Conservation (phyloP, 2,797 vertebrate species). For the Falco biarmicus region DNA sequence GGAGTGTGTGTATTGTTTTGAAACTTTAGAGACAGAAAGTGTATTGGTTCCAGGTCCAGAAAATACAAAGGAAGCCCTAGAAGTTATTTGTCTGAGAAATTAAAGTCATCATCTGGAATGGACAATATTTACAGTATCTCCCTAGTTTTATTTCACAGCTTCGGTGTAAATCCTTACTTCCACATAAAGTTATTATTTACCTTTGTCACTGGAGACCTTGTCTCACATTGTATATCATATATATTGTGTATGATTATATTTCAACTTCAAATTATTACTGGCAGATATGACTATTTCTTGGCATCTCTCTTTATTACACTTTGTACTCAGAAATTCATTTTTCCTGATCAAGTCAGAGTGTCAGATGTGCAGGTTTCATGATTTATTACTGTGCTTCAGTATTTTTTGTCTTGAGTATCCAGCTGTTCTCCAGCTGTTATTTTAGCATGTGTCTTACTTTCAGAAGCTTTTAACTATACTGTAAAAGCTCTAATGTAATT, state of each 20-base stretch:
- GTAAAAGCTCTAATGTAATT: not conserved
- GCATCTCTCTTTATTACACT: slow-evolving; percentile 55
- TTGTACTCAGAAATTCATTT: slow-evolving; percentile 39
- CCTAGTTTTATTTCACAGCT: not conserved
- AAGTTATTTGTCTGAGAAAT: not conserved
- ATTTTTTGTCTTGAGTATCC: not conserved
- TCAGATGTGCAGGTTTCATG: not conserved
- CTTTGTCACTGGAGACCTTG: slow-evolving; percentile 17
- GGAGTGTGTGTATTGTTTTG: not conserved
- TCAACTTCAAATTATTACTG: slow-evolving; percentile 51
- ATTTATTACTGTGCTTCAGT: slow-evolving; percentile 51
- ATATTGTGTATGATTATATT: slow-evolving; percentile 48
- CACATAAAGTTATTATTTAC: slow-evolving; percentile 20
- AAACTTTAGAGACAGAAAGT: not conserved
- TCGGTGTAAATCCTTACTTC: not conserved
- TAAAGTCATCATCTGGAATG: not conserved
- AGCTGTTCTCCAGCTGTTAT: slow-evolving; percentile 43
- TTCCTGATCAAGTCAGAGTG: slow-evolving; percentile 2
- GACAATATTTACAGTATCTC: not conserved
- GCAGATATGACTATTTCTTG: slow-evolving; percentile 12
- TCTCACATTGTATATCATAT: slow-evolving; percentile 20
- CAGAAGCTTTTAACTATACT: not conserved
- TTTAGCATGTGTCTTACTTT: not conserved
- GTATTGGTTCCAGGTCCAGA: not conserved
- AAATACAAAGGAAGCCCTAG: not conserved